Evolutionary conservation across 2,888 invertebrate species (phyloP).

Genomic region (Hybos culiciformis): DNA sequence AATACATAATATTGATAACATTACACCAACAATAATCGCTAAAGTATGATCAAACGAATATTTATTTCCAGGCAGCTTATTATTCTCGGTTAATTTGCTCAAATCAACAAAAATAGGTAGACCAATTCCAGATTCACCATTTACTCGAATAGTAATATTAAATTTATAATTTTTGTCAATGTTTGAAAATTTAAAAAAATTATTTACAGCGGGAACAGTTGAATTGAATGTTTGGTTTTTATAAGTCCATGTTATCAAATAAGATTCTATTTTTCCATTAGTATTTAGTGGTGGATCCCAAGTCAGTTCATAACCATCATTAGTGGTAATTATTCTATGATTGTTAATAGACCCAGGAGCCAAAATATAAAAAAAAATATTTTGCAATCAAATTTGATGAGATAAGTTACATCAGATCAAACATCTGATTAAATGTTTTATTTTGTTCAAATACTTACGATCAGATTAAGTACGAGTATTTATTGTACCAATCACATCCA

Average conservation of each 20-base stretch:
- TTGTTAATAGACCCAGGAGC: slow-evolving; percentile 33
- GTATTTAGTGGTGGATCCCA: slow-evolving; percentile 33
- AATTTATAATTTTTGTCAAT: slow-evolving; percentile 31
- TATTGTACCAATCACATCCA: slow-evolving; percentile 18
- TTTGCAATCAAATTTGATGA: neutral
- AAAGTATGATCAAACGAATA: slow-evolving; percentile 20
- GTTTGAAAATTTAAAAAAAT: slow-evolving; percentile 28
- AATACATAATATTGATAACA: slow-evolving; percentile 28
- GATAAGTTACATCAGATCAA: neutral
- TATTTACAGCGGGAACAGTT: slow-evolving; percentile 19
- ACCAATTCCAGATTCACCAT: slow-evolving; percentile 32
- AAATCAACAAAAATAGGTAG: slow-evolving; percentile 32
- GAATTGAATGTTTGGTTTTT: slow-evolving; percentile 29
- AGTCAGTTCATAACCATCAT: slow-evolving; percentile 28
- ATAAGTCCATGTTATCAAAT: slow-evolving; percentile 30
- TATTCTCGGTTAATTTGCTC: slow-evolving; percentile 16
- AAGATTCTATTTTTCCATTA: slow-evolving; percentile 32
- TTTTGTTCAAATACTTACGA: too few species aligned
- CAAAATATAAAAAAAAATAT: slow-evolving; percentile 12
- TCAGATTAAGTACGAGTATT: slow-evolving; percentile 31
- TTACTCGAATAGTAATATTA: slow-evolving; percentile 32
- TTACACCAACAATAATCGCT: slow-evolving; percentile 30
- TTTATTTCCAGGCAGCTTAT: slow-evolving; percentile 17
- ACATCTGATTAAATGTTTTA: too few species aligned
- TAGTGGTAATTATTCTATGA: slow-evolving; percentile 24